Percentiles rank a stretch among this genome's conserved stretches.
These are phyloP conservation scores for Rhynchonycteris naso DNA, from an alignment of 2,797 vertebrate species.

Conservation along the genomic window DNA sequence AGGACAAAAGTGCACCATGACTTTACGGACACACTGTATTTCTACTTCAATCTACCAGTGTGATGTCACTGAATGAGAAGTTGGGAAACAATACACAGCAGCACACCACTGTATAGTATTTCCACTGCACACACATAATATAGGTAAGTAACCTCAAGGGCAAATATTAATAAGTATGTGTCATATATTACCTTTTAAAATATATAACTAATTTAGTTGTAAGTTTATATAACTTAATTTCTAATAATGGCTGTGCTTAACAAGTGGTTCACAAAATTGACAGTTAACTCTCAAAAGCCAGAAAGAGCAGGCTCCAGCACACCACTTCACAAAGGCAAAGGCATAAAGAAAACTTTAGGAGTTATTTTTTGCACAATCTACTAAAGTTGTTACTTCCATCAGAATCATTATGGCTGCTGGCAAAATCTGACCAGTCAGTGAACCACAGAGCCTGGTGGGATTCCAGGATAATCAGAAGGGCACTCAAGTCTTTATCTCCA, in stretches of 20 bases:
- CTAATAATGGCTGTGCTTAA: not conserved
- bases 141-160: not conserved
- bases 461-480: not conserved
- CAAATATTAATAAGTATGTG: not conserved
- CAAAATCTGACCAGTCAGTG: not conserved
- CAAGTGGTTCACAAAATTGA: not conserved
- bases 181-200: not conserved
- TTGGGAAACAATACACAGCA: not conserved
- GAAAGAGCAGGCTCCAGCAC: not conserved
- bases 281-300: not conserved
- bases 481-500: not conserved
- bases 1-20: no score
- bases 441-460: not conserved
- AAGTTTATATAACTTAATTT: slow-evolving; percentile 6
- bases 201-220: not conserved
- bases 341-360: not conserved
- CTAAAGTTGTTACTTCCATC: not conserved
- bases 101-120: not conserved
- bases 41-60: not conserved
- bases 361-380: not conserved
- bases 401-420: not conserved
- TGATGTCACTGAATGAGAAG: not conserved
- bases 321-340: not conserved
- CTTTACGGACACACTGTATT: no score
- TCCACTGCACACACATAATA: not conserved